Conservation (phyloP, 2,113 vertebrate genomes). For the Triplophysa rosa region DNA sequence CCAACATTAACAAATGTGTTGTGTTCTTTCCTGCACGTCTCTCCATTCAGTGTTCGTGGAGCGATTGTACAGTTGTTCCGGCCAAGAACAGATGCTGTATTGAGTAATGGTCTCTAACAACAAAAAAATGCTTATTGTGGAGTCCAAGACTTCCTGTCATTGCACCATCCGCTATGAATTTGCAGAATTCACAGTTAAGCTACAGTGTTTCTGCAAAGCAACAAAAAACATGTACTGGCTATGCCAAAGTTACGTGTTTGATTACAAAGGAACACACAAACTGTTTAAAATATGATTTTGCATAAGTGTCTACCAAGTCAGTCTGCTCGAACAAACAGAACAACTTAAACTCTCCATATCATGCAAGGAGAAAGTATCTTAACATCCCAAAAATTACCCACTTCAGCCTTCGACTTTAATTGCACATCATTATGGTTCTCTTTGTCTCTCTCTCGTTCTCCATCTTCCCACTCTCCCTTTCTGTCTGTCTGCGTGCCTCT, state of each 20-base stretch:
- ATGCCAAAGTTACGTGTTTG: no score
- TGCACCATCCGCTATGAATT: neutral
- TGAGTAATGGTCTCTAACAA: neutral
- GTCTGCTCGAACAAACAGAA: no score
- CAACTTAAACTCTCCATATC: no score
- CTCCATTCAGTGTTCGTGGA: neutral
- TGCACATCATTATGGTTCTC: constrained; percentile 42
- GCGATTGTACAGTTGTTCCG: neutral
- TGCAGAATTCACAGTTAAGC: neutral
- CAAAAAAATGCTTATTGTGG: neutral
- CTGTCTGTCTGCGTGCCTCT: constrained; percentile 65
- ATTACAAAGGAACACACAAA: no score
- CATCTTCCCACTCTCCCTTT: constrained; percentile 27
- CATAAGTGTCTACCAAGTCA: no score
- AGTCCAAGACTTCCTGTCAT: neutral
- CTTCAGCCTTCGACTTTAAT: constrained; percentile 15
- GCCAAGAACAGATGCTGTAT: neutral
- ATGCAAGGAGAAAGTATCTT: no score
- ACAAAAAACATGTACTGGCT: no score
- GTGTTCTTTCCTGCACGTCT: neutral
- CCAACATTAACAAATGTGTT: neutral
- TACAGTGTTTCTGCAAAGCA: neutral
- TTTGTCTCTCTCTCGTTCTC: constrained; percentile 34
- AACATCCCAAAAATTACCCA: neutral
- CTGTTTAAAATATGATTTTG: no score